Conservation (phyloP, 2,113 vertebrate genomes). For the Chloropsis hardwickii region DNA sequence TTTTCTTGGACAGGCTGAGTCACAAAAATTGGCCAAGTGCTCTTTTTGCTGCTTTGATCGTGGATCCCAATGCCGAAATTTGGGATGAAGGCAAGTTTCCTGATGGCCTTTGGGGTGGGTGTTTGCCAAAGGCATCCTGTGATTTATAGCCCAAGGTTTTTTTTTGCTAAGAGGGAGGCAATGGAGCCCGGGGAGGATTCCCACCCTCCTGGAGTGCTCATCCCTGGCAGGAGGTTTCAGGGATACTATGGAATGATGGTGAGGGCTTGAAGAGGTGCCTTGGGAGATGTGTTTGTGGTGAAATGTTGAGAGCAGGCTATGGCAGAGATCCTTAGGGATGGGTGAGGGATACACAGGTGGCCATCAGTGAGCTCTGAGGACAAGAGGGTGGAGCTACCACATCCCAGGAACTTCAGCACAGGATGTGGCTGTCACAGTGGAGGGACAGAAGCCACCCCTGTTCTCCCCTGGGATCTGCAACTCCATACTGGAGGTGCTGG, state of each 20-base stretch:
- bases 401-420: not conserved
- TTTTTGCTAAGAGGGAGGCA: not conserved
- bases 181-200: accelerated
- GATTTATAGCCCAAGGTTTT: accelerated
- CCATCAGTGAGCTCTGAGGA: accelerated
- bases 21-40: not conserved
- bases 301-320: not conserved
- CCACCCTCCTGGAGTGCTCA: not conserved
- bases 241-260: accelerated
- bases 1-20: not conserved
- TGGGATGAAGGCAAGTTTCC: not conserved
- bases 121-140: not conserved
- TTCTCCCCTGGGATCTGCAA: not conserved
- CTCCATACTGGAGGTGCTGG: accelerated
- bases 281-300: not conserved
- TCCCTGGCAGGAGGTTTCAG: not conserved
- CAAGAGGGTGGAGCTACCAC: accelerated
- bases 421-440: not conserved
- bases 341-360: accelerated
- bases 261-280: not conserved
- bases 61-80: not conserved
- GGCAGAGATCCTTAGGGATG: not conserved
- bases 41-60: not conserved
- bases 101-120: not conserved
- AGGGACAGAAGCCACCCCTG: not conserved